Conservation (phyloP, 1,140 invertebrate genomes). For the Pogonognathellus flavescens region DNA sequence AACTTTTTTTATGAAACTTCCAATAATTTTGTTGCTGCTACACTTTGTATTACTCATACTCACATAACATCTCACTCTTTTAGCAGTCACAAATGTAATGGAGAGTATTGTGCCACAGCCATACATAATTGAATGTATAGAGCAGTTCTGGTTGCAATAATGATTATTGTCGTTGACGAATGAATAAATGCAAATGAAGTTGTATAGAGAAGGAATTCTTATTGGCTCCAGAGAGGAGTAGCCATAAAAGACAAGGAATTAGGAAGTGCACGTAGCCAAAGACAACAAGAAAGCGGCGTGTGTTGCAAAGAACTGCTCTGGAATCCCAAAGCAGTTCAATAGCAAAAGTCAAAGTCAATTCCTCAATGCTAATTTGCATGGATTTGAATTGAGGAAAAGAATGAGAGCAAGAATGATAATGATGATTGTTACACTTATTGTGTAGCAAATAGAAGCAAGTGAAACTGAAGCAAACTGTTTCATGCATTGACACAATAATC, state of each 20-base stretch:
- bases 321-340: background rate
- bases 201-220: background rate
- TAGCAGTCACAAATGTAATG: background rate
- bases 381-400: constrained; percentile 13
- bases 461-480: background rate
- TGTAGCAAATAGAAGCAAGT: background rate
- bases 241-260: background rate
- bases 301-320: background rate
- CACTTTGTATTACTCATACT: background rate
- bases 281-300: background rate
- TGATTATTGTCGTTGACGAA: too few relatives aligned
- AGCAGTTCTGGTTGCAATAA: too few relatives aligned
- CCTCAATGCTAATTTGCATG: constrained; percentile 39
- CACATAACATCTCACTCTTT: background rate
- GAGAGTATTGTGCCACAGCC: background rate
- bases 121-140: too few relatives aligned
- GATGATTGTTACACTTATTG: background rate
- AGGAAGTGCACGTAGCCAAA: background rate
- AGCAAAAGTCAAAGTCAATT: constrained; percentile 45
- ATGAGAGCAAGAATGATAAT: background rate
- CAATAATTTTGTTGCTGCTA: background rate
- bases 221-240: background rate
- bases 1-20: background rate
- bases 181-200: background rate
- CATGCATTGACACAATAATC: background rate